These are phyloP conservation scores for Macheiramphus alcinus DNA, from an alignment of 2,113 vertebrate genomes.

Conservation along the genomic window DNA sequence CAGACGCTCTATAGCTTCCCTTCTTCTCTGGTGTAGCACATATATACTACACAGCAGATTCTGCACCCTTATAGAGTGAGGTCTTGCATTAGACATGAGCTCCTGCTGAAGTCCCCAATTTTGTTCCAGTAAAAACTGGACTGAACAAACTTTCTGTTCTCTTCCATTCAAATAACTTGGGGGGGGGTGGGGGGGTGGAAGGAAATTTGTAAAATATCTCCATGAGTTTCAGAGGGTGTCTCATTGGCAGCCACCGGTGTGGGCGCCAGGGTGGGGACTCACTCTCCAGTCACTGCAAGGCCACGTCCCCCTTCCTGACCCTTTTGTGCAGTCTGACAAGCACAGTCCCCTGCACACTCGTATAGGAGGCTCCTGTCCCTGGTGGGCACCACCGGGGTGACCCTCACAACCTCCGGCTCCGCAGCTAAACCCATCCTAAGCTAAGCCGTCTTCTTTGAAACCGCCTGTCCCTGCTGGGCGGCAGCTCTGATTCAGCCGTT, in stretches of 20 bases:
- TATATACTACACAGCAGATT: neutral
- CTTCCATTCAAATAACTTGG: neutral
- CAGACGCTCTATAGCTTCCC: neutral
- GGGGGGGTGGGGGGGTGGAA: neutral
- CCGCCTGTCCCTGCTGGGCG: neutral
- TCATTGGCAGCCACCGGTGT: neutral
- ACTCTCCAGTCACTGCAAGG: neutral
- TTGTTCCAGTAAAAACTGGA: neutral
- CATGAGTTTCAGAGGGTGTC: neutral
- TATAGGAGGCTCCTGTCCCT: neutral
- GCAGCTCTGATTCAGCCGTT: neutral
- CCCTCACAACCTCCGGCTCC: neutral
- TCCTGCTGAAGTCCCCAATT: neutral
- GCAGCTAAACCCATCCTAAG: neutral
- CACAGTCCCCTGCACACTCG: neutral
- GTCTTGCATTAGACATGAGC: neutral
- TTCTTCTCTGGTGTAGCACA: neutral
- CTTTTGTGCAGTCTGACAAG: neutral
- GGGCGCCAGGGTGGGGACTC: neutral
- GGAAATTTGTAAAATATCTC: neutral
- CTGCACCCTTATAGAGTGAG: neutral
- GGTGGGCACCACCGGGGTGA: neutral
- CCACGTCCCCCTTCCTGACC: neutral
- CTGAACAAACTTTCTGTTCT: constrained; percentile 1
- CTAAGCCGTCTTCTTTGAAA: neutral